Base-by-base conservation (phyloP, 2,888 invertebrate species). In the Callyntrura sp. region DNA sequence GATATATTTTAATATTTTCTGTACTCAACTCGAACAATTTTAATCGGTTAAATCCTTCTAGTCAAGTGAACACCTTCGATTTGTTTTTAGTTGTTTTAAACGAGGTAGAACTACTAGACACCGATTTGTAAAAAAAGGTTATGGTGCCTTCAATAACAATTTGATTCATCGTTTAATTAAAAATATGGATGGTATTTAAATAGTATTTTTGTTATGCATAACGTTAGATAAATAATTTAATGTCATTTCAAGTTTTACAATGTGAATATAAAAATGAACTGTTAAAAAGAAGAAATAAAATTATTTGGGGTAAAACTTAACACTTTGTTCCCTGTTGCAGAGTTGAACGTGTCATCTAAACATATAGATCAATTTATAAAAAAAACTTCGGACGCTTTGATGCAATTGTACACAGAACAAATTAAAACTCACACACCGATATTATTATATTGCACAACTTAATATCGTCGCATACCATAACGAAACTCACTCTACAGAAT, bases 221-320 rank as follows among this genome's bases (percentile, higher is more conserved):
- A 60, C 25, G 28, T 60, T 23, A 70, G 35, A 70, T 70, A 70
- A 70, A 70, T 70, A 12, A 70, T 65, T 70, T 70, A 70, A 70
- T 70, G 70, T 70, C 43, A 1, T 70, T 70, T 70, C 12, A 70
- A 70, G 17, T 70, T 70, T 70, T 70, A 43, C 70, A 70, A 6
- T 28, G 35, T 65, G 28, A 65, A 60, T 70, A 43, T 70, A 70
- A 70, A 20, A 43, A 17, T 70, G 43, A 70, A 43, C 4, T 4
- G 17, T 70, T 43, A 65, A 65, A 62, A 23, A 11, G 2, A 11
- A 3, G 23, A 62, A 23, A 65, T 65, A 65, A 28, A 12, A 65
- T 28, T 51, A 51, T 6, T n/a, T 51, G n/a, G 51, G 51, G 51
- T 51, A 51, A 51, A 51, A 51, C 35, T 35, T 6, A 35, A 35